Base-by-base conservation (phyloP, 2,113 vertebrate genomes). In the Campylomormyrus numenius region DNA sequence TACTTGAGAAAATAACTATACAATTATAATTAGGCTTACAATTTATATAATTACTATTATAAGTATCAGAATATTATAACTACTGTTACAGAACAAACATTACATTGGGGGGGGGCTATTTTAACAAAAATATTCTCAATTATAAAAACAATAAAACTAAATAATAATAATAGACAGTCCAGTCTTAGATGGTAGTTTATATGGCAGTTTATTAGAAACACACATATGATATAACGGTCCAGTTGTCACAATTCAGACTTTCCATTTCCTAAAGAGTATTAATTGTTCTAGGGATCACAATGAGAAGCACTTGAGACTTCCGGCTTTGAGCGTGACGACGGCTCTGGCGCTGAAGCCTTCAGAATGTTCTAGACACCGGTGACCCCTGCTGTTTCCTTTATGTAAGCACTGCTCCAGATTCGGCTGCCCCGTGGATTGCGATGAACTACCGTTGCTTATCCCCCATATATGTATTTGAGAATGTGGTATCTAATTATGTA, bases 311-410 rank as follows among this genome's bases (percentile, higher is more conserved):
- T 80, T 80, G 2, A 42, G 11, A 42, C 35, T 42, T 80, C 74
- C 17, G 31, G 15, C 74, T 80, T 39, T 19, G 74, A 19, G 35
- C 35, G 74, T 19, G 74, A 80, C 35, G 35, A 39, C 15, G 74
- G 35, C 21, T 46, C 45, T 21, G 83, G 45, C 35, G 8, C 83
- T 24, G 39, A 53, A 84, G 9, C 21, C 31, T 88, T 15, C 39
- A 74, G 42, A 88, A 88, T 88, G 56, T 70, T 49, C 88, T 74
- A 88, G 58, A 85, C 89, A 48, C 42, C 24, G 50, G 21, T 52
- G 52, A 83, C 89, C 77, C 89, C 89, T 89, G 39, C 80, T 62
- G 89, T 62, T 85, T 15, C 52, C 77, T 77, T 35, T 39, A 39
- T 53, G 70, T 39, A 89, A 89, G 15, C 45, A 21, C 62, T 19